Percentiles rank a stretch among this genome's conserved stretches.
Conservation (phyloP, 2,113 vertebrate species). For the Murina feae region DNA sequence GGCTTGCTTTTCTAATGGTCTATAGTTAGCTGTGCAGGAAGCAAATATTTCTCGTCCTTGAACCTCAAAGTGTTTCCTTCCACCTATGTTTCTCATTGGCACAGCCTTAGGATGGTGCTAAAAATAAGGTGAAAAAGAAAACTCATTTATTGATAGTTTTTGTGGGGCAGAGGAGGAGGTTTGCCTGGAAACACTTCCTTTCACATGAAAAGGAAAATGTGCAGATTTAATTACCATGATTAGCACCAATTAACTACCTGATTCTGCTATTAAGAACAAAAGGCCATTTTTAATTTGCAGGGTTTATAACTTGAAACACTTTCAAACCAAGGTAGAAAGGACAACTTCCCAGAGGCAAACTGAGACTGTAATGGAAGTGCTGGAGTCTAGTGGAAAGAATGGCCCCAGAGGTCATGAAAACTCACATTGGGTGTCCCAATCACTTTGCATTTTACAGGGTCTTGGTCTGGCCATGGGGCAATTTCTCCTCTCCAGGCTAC, state of each 20-base stretch:
- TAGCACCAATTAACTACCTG: constrained; percentile 37
- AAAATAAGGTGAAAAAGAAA: constrained; percentile 39
- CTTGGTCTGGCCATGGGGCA: neutral
- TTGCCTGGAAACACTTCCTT: neutral
- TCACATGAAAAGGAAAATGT: constrained; percentile 24
- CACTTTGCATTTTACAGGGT: neutral
- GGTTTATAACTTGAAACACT: constrained; percentile 13
- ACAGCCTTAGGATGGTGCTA: neutral
- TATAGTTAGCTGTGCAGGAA: constrained; percentile 44
- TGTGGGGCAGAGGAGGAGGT: neutral
- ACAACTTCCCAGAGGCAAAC: neutral
- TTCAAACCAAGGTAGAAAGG: neutral
- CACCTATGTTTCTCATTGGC: constrained; percentile 3
- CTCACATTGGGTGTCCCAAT: neutral
- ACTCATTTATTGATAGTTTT: constrained; percentile 25
- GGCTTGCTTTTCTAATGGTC: neutral
- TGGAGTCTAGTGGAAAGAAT: neutral
- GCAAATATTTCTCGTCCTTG: constrained; percentile 37
- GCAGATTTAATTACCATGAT: constrained; percentile 56
- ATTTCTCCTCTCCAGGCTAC: neutral
- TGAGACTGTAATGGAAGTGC: neutral
- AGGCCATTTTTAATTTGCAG: neutral
- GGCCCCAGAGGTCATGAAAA: neutral
- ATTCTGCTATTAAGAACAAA: constrained; percentile 46
- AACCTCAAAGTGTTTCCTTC: constrained; percentile 14